These are phyloP conservation scores for Drosophila parthenogenetica DNA, from an alignment of 2,888 invertebrate genomes.

Conservation along the genomic window DNA sequence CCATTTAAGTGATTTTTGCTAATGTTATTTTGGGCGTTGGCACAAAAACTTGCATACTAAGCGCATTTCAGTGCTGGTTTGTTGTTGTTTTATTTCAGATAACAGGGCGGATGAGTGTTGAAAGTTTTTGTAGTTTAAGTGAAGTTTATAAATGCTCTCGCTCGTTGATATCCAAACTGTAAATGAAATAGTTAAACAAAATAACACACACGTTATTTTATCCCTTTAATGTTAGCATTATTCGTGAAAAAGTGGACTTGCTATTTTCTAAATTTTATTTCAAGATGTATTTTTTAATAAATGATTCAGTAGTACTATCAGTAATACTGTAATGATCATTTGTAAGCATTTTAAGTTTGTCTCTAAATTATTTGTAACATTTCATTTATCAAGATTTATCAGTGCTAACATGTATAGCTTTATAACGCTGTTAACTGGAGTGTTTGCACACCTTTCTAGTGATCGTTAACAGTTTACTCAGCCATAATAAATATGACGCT, in stretches of 20 bases:
- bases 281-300: no score
- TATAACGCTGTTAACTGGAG: background rate
- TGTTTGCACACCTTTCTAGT: background rate
- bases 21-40: slow-evolving; percentile 52
- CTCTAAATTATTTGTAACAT: background rate
- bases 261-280: background rate
- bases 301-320: no score
- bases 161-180: slow-evolving; percentile 18
- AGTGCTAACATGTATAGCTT: background rate
- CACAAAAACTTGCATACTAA: slow-evolving; percentile 54
- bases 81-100: slow-evolving; percentile 18
- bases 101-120: slow-evolving; percentile 14
- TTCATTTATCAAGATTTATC: background rate
- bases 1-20: slow-evolving; percentile 59
- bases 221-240: background rate
- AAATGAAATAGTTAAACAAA: slow-evolving; percentile 11
- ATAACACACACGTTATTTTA: slow-evolving; percentile 1
- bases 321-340: background rate
- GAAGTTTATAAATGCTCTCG: slow-evolving; percentile 16
- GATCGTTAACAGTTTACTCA: slow-evolving; percentile 38
- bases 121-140: slow-evolving; percentile 28
- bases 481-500: slow-evolving; percentile 62
- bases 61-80: slow-evolving; percentile 33
- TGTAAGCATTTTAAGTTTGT: background rate
- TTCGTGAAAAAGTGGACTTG: no score